Percentiles rank a stretch among this genome's conserved stretches.
These are phyloP conservation scores for Yoshiicerus persimilis DNA, from an alignment of 1,140 invertebrate genomes.

Conservation along the genomic window DNA sequence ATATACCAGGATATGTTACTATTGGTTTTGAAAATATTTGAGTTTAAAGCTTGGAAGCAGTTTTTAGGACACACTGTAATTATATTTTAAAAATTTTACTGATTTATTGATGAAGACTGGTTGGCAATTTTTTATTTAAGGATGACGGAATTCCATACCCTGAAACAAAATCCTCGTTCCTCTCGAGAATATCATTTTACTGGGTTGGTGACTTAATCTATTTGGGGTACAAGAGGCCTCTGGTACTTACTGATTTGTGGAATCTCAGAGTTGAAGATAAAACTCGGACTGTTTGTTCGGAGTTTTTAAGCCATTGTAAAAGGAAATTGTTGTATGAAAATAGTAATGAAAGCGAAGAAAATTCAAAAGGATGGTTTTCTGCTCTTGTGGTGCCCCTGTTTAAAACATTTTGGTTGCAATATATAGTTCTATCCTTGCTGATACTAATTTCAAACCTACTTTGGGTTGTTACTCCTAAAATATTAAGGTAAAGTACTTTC, in stretches of 20 bases:
- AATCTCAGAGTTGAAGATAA: neutral
- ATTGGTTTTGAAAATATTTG: no score
- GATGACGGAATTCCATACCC: neutral
- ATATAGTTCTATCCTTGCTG: slow-evolving; percentile 73
- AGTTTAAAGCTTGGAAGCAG: no score
- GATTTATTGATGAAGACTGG: no score
- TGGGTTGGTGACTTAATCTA: neutral
- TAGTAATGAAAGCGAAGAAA: slow-evolving; percentile 53
- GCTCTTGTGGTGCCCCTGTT: slow-evolving; percentile 70
- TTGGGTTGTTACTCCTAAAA: neutral
- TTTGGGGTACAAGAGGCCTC: neutral
- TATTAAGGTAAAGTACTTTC: slow-evolving; percentile 48
- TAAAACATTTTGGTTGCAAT: slow-evolving; percentile 89
- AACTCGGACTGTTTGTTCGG: neutral
- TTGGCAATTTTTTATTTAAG: no score
- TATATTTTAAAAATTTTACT: no score
- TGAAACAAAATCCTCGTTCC: neutral
- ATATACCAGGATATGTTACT: no score
- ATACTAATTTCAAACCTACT: slow-evolving; percentile 57
- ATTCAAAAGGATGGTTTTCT: slow-evolving; percentile 58
- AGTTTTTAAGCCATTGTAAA: slow-evolving; percentile 56
- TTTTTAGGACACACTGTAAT: no score
- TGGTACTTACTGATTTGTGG: neutral
- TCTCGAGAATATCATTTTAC: neutral
- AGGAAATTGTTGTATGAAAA: neutral